Conservation (phyloP, 2,113 vertebrate genomes). For the Thymallus thymallus region DNA sequence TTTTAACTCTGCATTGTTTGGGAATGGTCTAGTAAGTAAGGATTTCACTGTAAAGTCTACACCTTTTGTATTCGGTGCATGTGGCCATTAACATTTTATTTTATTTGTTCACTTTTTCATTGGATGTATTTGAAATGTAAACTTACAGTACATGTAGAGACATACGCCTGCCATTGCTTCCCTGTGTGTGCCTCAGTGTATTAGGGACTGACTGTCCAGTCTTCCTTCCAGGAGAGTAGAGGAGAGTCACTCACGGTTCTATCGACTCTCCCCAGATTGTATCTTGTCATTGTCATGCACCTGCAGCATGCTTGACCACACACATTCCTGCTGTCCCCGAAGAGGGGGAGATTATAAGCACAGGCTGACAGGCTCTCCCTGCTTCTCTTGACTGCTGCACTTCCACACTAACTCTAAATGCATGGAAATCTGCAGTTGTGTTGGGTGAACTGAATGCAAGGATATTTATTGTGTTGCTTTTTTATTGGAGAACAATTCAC, state of each 20-base stretch:
- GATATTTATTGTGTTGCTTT: neutral
- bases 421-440: slow-evolving; percentile 46
- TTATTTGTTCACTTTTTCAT: too few relatives aligned
- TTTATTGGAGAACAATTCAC: neutral
- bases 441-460: neutral
- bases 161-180: too few relatives aligned
- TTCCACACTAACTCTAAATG: slow-evolving; percentile 20
- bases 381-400: slow-evolving; percentile 1
- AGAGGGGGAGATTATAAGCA: neutral
- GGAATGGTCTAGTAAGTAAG: too few relatives aligned
- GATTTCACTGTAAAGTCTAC: too few relatives aligned
- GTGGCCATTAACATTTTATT: too few relatives aligned
- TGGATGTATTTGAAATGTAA: too few relatives aligned
- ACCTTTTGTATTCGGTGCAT: too few relatives aligned
- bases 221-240: neutral
- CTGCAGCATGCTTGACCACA: slow-evolving; percentile 9
- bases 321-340: too few relatives aligned
- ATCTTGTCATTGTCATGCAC: slow-evolving; percentile 15
- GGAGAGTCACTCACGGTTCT: neutral
- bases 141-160: too few relatives aligned
- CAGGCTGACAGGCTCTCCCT: neutral
- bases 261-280: slow-evolving; percentile 9
- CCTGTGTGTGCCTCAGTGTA: too few relatives aligned
- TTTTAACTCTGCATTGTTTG: too few relatives aligned
- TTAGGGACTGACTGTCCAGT: too few relatives aligned